Percentiles rank a stretch among this genome's conserved stretches.
phyloP scores from a whole-genome alignment of 2,797 vertebrate genomes.

The Rhabdomys pumilio region DNA sequence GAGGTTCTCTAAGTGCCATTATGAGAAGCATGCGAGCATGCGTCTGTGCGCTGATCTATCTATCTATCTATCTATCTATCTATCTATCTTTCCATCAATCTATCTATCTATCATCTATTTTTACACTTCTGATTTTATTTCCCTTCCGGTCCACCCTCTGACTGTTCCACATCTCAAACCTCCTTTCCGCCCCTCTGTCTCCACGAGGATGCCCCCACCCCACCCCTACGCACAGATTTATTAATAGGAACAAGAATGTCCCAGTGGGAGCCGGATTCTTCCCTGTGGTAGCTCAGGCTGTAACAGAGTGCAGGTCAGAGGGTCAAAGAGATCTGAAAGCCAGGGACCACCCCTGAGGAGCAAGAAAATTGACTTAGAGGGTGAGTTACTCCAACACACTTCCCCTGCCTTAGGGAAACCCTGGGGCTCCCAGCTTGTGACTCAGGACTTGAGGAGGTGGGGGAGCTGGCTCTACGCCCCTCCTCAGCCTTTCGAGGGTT shows the following conservation, averaged over 20 bases:
- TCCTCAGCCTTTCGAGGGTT: not conserved
- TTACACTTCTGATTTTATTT: too few species aligned
- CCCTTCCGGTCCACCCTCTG: too few species aligned
- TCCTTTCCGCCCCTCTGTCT: too few species aligned
- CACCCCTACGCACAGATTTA: not conserved
- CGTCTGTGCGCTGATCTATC: not conserved
- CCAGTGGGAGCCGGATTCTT: not conserved
- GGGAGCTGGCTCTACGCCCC: not conserved
- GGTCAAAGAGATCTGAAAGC: not conserved
- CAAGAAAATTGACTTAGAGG: not conserved
- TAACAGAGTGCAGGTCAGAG: not conserved
- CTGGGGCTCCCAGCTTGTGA: not conserved
- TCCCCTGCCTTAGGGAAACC: not conserved
- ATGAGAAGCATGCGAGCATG: not conserved
- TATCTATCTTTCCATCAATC: too few species aligned
- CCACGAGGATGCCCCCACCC: too few species aligned
- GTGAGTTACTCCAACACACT: not conserved
- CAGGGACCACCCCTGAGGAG: not conserved
- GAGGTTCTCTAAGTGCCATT: not conserved
- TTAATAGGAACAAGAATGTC: conserved; percentile 18
- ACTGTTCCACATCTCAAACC: too few species aligned
- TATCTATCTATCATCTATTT: too few species aligned
- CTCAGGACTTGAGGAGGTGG: not conserved
- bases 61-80: too few species aligned
- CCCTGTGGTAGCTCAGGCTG: not conserved